Evolutionary conservation across 2,113 vertebrate genomes (phyloP), one percentile per base, ranked within the genome.

Genomic region (Sapayoa aenigma): DNA sequence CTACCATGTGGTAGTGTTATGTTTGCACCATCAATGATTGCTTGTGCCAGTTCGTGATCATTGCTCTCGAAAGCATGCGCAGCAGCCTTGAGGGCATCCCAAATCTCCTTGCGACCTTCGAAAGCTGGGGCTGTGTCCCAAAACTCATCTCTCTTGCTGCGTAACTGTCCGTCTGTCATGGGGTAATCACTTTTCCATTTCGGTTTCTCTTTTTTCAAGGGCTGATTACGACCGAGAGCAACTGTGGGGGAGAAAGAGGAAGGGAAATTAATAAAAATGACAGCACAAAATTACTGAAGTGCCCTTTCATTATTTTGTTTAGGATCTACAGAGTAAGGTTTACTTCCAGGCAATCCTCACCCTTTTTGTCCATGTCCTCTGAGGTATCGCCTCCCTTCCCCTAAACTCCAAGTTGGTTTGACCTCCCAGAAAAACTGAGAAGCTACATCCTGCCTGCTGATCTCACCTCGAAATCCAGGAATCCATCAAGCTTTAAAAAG

Each of bases 181-280:
- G 99, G 99, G 96, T 99, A 99, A 98, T 99, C 99, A 53, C 99
- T 99, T 97, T 99, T 99, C 99, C 99, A 99, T 99, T 99, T 99
- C 77, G 99, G 99, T 78, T 99, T 99, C 96, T 99, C 99, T 87
- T 99, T 99, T 97, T 99, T 99, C 98, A 99, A 97, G 96, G 99
- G 99, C 75, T 99, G 99, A 98, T 99, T 99, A 74, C 99, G 98
- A 98, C 99, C 99, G 30, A 99, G 98, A 96, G 99, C 99, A 98
- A 99, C 99, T 99, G 97, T 30, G 53, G 91, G 91, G 80, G 89
- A 66, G 78, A 66, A 89, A 85, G 21, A 9, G 4, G 14, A 78
- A 81, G 4, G 27, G 30, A 35, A n/a, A 37, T 65, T 33, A 7
- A 33, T 65, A 76, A 79, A 31, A 52, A 16, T 11, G 55, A 69